phyloP scores from a whole-genome alignment of 1,140 invertebrate genomes.

The Phymastichus coffea region DNA sequence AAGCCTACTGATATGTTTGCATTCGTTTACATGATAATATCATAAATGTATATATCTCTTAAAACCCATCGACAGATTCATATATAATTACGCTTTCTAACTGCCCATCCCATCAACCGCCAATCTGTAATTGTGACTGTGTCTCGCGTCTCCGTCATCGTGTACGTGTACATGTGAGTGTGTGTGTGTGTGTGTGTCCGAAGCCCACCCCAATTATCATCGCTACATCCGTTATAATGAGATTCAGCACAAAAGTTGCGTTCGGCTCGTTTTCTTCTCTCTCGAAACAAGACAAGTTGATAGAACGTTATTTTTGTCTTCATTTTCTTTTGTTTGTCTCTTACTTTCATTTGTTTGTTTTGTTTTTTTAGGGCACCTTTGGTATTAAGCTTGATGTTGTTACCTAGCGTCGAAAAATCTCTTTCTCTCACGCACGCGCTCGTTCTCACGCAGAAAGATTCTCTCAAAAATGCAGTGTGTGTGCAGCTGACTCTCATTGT shows the following conservation, averaged over 20 bases:
- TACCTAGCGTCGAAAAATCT: conserved; percentile 28
- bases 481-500: no score
- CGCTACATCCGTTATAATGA: conserved; percentile 34
- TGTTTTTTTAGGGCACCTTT: conserved; percentile 58
- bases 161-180: no score
- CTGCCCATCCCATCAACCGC: neutral
- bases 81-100: conserved; percentile 4
- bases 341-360: conserved; percentile 29
- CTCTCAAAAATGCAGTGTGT: neutral
- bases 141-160: no score
- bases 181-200: conserved; percentile 7
- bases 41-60: conserved; percentile 20
- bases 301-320: no score
- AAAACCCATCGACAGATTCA: no score
- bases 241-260: no score
- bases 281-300: conserved; percentile 53
- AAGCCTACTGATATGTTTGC: conserved; percentile 54
- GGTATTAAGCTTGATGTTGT: conserved; percentile 59
- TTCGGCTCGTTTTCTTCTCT: no score
- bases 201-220: neutral
- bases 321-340: conserved; percentile 5
- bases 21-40: conserved; percentile 43
- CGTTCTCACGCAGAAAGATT: neutral
- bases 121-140: neutral
- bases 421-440: neutral